phyloP scores from a whole-genome alignment of 2,797 vertebrate species.

The Spheniscus humboldti region DNA sequence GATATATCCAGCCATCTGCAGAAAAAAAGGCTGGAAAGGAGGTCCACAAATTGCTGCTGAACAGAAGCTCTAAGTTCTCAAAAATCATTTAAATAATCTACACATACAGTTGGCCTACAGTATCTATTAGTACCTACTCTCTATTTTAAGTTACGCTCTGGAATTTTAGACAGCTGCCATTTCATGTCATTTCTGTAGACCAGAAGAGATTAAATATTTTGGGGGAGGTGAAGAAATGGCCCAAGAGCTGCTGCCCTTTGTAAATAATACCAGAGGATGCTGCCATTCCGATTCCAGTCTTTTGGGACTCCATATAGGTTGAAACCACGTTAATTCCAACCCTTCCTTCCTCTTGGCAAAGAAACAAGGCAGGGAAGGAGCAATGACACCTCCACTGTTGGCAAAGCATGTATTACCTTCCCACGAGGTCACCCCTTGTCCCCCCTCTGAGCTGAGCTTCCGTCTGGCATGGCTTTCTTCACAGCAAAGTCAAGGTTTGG shows the following conservation, averaged over 20 bases:
- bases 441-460: not conserved
- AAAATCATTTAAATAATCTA: not conserved
- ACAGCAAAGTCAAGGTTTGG: not conserved
- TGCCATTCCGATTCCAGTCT: fast-evolving
- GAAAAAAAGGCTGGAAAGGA: not conserved
- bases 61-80: not conserved
- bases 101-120: not conserved
- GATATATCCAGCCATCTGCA: not conserved
- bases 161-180: not conserved
- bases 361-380: not conserved
- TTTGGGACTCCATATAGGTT: not conserved
- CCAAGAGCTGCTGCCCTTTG: not conserved
- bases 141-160: not conserved
- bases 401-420: not conserved
- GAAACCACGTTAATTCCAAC: not conserved
- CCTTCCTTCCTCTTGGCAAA: not conserved
- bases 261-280: not conserved
- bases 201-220: not conserved
- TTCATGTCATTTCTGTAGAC: not conserved
- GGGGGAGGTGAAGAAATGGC: not conserved
- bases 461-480: not conserved
- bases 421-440: not conserved
- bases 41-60: not conserved
- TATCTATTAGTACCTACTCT: not conserved
- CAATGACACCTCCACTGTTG: not conserved